Conservation (phyloP, 2,113 vertebrate genomes). For the Pandion haliaetus region DNA sequence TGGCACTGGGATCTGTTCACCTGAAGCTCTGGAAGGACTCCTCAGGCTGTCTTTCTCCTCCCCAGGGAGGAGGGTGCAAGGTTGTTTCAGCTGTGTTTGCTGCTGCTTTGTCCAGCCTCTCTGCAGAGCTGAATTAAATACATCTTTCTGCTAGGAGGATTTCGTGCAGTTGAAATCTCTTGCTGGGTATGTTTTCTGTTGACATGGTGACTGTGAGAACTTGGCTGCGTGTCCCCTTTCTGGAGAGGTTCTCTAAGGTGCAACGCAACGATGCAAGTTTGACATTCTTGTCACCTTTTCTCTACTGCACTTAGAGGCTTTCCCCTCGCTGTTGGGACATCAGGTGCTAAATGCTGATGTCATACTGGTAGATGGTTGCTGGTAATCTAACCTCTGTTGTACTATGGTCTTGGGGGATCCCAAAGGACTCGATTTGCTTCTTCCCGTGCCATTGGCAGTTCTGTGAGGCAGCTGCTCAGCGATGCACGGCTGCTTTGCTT, state of each 20-base stretch:
- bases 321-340: not conserved
- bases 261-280: rapidly evolving
- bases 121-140: not conserved
- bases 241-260: not conserved
- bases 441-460: not conserved
- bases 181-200: not conserved
- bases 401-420: not conserved
- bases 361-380: not conserved
- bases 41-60: not conserved
- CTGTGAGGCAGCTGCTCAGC: not conserved
- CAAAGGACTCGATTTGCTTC: not conserved
- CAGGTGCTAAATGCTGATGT: not conserved
- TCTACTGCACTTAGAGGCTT: not conserved
- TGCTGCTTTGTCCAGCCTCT: not conserved
- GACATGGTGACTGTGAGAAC: not conserved
- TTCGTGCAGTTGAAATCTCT: not conserved
- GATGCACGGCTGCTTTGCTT: not conserved
- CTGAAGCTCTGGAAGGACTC: not conserved
- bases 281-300: not conserved
- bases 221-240: not conserved
- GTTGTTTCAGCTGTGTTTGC: not conserved
- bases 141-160: not conserved
- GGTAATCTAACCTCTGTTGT: not conserved
- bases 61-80: not conserved
- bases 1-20: not conserved